Percentiles rank a stretch among this genome's conserved stretches.
Evolutionary conservation across 2,797 vertebrate species (phyloP).

Genomic region (Xenopus petersii): DNA sequence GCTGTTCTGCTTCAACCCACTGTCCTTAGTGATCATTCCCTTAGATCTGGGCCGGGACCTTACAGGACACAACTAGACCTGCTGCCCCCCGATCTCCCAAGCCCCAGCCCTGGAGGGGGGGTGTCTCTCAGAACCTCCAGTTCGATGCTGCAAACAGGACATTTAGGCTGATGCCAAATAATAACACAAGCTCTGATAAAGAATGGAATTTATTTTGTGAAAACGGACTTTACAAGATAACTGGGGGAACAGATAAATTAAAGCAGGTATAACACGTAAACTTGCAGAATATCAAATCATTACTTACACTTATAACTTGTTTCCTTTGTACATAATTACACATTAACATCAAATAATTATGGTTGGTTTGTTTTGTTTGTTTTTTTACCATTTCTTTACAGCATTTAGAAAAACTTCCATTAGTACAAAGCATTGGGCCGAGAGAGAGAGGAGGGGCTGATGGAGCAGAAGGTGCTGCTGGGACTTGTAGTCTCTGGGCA

Average conservation of each 20-base stretch:
- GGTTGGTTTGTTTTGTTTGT: conserved; percentile 52
- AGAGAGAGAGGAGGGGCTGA: conserved; percentile 8
- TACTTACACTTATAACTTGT: conserved; percentile 77
- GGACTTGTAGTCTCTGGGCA: conserved; percentile 53
- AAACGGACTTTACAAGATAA: conserved; percentile 76
- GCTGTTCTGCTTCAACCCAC: no score
- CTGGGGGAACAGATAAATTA: conserved; percentile 89
- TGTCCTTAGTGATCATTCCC: no score
- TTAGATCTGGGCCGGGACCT: no score
- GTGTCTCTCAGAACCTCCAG: no score
- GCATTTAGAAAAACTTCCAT: conserved; percentile 50
- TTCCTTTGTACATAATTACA: conserved; percentile 80
- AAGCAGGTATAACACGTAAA: conserved; percentile 79
- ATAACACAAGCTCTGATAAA: conserved; percentile 45
- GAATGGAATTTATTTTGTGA: conserved; percentile 80
- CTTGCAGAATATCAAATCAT: conserved; percentile 68
- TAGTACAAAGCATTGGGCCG: conserved; percentile 29
- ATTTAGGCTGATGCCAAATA: neutral
- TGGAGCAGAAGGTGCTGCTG: neutral
- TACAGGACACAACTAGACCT: no score
- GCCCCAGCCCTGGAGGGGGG: no score
- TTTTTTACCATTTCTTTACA: conserved; percentile 59
- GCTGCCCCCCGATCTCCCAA: no score
- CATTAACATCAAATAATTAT: conserved; percentile 62
- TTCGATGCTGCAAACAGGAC: no score